These are phyloP conservation scores for Aphidoletes aphidimyza DNA, from an alignment of 2,888 invertebrate genomes.

Conservation along the genomic window DNA sequence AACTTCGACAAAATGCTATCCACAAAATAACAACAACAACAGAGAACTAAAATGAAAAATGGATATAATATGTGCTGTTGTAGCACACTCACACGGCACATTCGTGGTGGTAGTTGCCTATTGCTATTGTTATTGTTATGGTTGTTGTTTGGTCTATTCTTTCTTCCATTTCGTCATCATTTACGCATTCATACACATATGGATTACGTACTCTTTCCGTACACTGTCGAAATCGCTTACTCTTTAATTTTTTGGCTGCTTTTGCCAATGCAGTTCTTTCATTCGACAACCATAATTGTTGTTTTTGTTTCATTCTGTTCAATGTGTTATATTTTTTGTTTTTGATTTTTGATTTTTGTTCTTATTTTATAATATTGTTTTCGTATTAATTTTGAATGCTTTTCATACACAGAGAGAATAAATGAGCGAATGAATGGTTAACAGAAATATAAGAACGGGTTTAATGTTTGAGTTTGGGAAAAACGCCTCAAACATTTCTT, in stretches of 20 bases:
- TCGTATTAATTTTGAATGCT: background rate
- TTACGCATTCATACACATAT: background rate
- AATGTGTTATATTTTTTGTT: too few species aligned
- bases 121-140: slow-evolving; percentile 18
- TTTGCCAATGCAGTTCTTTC: background rate
- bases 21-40: too few species aligned
- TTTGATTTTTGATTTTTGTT: too few species aligned
- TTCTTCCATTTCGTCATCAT: slow-evolving; percentile 29
- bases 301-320: background rate
- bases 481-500: slow-evolving; percentile 41
- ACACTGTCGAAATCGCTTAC: background rate
- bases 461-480: slow-evolving; percentile 1
- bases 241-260: background rate
- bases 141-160: slow-evolving; percentile 44
- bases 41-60: slow-evolving; percentile 51
- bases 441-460: slow-evolving; percentile 18
- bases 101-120: background rate
- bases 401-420: background rate
- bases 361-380: background rate
- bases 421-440: slow-evolving; percentile 37
- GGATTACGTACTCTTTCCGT: too few species aligned
- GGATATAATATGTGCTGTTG: background rate
- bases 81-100: background rate
- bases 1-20: slow-evolving; percentile 17
- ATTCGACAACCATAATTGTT: background rate